Percentiles rank a stretch among this genome's conserved stretches.
Evolutionary conservation across 2,888 invertebrate genomes (phyloP).

Genomic region (Brachynemurus nebulosus): DNA sequence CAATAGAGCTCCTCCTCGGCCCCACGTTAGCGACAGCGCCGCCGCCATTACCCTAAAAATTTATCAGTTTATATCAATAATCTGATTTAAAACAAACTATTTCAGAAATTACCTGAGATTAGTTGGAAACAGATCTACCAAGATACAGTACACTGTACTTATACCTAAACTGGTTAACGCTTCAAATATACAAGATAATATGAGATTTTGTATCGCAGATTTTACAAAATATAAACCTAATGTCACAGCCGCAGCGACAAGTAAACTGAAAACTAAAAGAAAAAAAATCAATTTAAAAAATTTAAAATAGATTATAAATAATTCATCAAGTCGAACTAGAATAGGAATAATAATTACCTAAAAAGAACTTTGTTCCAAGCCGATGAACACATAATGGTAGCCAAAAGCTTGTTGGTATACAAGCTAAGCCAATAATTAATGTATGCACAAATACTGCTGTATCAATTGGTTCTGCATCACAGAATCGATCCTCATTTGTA

Average conservation of each 20-base stretch:
- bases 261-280: conserved; percentile 55
- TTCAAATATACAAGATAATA: conserved; percentile 65
- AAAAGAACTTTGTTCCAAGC: conserved; percentile 67
- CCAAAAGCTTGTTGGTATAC: conserved; percentile 68
- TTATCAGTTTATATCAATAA: neutral
- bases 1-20: conserved; percentile 59
- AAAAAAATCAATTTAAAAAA: neutral
- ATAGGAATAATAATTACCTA: conserved; percentile 61
- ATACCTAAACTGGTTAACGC: conserved; percentile 66
- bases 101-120: conserved; percentile 73
- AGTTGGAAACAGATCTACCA: conserved; percentile 70
- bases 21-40: conserved; percentile 62
- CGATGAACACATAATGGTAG: conserved; percentile 65
- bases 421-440: conserved; percentile 64
- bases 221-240: conserved; percentile 62
- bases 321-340: too few relatives aligned
- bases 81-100: conserved; percentile 11
- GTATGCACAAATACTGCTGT: conserved; percentile 60
- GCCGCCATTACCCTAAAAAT: conserved; percentile 64
- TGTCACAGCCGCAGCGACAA: conserved; percentile 57
- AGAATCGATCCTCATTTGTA: conserved; percentile 36
- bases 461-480: conserved; percentile 44
- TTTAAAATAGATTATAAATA: neutral
- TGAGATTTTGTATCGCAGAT: conserved; percentile 54
- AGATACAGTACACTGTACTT: conserved; percentile 66